Evolutionary conservation across 2,113 vertebrate genomes (phyloP).

Genomic region (Craseonycteris thonglongyai): DNA sequence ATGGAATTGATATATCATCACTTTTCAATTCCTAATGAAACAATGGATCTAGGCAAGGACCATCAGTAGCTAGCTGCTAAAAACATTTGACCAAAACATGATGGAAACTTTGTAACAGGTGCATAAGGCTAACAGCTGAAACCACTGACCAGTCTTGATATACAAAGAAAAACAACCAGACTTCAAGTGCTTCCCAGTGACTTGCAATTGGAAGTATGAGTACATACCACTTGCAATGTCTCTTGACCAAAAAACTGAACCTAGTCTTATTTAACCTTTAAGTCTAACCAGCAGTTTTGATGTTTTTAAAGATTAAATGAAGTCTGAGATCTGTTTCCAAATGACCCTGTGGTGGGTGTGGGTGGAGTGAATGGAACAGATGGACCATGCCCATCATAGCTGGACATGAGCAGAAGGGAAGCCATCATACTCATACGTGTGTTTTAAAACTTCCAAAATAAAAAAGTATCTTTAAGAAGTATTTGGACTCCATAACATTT

Average conservation of each 20-base stretch:
- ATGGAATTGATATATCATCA: neutral
- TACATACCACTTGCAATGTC: neutral
- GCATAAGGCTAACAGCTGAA: neutral
- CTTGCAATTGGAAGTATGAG: neutral
- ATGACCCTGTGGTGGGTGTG: neutral
- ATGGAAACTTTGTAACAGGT: neutral
- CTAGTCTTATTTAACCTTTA: neutral
- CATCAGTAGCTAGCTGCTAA: neutral
- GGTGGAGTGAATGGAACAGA: neutral
- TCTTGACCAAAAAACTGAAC: neutral
- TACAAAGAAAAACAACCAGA: neutral
- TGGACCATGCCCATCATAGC: too few relatives aligned
- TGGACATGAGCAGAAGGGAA: neutral
- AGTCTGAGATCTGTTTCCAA: neutral
- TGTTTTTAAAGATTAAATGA: neutral
- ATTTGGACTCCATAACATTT: neutral
- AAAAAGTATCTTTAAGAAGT: neutral
- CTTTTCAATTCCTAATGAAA: neutral
- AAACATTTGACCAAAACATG: neutral
- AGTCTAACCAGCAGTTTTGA: neutral
- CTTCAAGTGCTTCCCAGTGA: neutral
- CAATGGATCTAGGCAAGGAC: neutral
- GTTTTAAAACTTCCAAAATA: neutral
- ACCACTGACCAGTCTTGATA: neutral
- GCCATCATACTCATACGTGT: neutral